These are phyloP conservation scores for Lophochroa leadbeateri DNA, from an alignment of 2,113 vertebrate species.

Conservation along the genomic window DNA sequence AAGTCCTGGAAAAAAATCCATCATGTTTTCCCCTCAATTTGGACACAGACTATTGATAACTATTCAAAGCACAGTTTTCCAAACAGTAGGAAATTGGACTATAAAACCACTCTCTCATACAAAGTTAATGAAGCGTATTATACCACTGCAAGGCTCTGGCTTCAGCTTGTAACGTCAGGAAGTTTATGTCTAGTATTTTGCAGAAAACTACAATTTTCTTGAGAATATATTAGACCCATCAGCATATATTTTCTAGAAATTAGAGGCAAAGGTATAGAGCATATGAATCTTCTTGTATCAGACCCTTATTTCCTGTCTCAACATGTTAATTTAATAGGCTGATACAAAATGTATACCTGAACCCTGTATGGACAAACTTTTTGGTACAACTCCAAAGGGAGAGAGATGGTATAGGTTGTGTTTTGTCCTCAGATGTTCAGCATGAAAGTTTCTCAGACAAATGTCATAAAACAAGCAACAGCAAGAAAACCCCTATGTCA, in stretches of 20 bases:
- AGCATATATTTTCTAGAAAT: not conserved
- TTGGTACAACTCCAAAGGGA: not conserved
- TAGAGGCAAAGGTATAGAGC: not conserved
- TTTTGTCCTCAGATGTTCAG: not conserved
- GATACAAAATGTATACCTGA: not conserved
- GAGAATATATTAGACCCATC: not conserved
- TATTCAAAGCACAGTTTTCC: not conserved
- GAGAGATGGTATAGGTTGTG: not conserved
- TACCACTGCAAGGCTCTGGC: not conserved
- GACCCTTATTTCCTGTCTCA: not conserved
- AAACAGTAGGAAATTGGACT: not conserved
- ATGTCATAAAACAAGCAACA: not conserved
- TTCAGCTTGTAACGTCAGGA: not conserved
- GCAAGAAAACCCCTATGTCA: accelerated
- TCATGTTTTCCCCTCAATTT: not conserved
- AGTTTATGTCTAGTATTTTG: not conserved
- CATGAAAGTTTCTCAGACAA: not conserved
- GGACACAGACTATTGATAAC: not conserved
- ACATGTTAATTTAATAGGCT: not conserved
- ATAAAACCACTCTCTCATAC: not conserved
- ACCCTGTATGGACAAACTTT: accelerated
- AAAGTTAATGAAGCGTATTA: not conserved
- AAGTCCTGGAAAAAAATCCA: not conserved
- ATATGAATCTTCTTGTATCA: not conserved
- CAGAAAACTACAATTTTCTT: not conserved